phyloP scores from a whole-genome alignment of 2,797 vertebrate genomes.

The Acanthurus tractus region DNA sequence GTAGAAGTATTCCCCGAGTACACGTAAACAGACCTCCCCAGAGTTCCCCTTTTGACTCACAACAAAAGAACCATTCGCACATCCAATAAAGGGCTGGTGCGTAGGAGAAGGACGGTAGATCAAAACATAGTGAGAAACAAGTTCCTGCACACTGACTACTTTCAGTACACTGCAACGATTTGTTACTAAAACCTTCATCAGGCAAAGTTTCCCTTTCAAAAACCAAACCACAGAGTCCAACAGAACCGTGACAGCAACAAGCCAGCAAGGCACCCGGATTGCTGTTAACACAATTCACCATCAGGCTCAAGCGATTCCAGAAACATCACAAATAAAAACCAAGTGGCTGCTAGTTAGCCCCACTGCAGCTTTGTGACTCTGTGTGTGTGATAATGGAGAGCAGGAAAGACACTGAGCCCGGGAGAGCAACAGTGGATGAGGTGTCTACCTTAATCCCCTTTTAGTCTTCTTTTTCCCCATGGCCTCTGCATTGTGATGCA shows the following conservation, averaged over 20 bases:
- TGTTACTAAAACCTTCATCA: no score
- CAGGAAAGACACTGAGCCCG: constrained; percentile 35
- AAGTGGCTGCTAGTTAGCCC: constrained; percentile 26
- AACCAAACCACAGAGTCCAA: neutral
- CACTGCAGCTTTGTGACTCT: neutral
- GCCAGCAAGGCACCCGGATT: neutral
- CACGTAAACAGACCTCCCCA: neutral
- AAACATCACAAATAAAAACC: constrained; percentile 1
- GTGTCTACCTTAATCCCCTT: constrained; percentile 78
- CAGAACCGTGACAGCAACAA: constrained; percentile 11
- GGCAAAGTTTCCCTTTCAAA: neutral
- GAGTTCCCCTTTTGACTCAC: neutral
- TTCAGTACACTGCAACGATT: no score
- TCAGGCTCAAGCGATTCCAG: constrained; percentile 24
- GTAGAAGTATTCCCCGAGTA: neutral
- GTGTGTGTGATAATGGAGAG: neutral
- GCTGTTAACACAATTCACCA: constrained; percentile 22
- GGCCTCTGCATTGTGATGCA: constrained; percentile 80
- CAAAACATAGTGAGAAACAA: no score
- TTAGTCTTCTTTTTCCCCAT: constrained; percentile 72
- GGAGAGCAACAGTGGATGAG: constrained; percentile 68
- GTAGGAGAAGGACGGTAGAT: no score
- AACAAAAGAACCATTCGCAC: no score
- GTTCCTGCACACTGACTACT: no score
- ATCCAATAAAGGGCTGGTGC: no score